Percentiles rank a stretch among this genome's conserved stretches.
Conservation (phyloP, 2,113 vertebrate genomes). For the Pantherophis guttatus region DNA sequence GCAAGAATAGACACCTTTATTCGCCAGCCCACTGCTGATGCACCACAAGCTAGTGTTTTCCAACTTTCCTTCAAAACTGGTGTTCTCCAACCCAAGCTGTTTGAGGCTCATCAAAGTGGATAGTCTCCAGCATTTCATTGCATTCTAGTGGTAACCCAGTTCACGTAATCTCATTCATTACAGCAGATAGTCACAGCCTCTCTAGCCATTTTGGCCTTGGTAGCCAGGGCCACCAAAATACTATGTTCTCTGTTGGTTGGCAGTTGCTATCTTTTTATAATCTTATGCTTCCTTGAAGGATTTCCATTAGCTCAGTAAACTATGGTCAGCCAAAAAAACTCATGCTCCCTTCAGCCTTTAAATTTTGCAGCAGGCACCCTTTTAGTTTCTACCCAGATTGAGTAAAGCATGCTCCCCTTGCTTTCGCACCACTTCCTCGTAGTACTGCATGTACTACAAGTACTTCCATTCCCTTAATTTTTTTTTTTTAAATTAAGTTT, state of each 20-base stretch:
- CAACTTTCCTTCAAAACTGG: background rate
- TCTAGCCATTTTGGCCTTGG: background rate
- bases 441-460: too few species aligned
- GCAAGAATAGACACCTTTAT: background rate
- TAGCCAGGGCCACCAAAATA: background rate
- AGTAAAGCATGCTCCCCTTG: too few species aligned
- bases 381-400: too few species aligned
- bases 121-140: background rate
- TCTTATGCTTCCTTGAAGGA: background rate
- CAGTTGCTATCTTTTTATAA: background rate
- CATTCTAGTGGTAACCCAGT: background rate
- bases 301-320: background rate
- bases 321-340: too few species aligned
- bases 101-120: background rate
- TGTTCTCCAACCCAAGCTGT: background rate
- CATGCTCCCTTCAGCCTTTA: too few species aligned
- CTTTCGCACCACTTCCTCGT: too few species aligned
- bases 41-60: background rate
- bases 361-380: too few species aligned
- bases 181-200: background rate
- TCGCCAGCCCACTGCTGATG: background rate
- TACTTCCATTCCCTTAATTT: background rate
- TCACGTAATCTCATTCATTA: background rate
- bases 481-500: background rate
- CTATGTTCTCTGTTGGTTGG: background rate